These are phyloP conservation scores for Synergus laeviventris DNA, from an alignment of 2,888 invertebrate genomes.

Conservation along the genomic window DNA sequence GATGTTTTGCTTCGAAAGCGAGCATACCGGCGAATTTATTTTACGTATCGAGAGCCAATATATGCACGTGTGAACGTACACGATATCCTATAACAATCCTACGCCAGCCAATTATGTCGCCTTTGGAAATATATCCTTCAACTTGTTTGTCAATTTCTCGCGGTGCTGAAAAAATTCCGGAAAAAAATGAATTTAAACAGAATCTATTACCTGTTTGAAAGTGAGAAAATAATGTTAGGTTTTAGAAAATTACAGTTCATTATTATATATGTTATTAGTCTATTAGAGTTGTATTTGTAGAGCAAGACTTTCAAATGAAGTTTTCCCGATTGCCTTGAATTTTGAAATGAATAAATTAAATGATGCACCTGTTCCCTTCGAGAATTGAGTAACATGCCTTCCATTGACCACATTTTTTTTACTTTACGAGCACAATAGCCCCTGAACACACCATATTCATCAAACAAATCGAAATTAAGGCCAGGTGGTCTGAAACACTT, in stretches of 20 bases:
- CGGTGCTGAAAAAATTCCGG: neutral
- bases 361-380: constrained; percentile 11
- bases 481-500: constrained; percentile 19
- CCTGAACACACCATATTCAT: neutral
- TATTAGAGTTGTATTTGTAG: neutral
- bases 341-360: neutral
- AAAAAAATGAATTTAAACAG: neutral
- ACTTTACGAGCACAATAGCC: neutral
- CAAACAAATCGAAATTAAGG: constrained; percentile 22
- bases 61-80: constrained; percentile 1
- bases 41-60: constrained; percentile 7
- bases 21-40: neutral
- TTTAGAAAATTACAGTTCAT: neutral
- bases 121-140: neutral
- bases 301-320: neutral
- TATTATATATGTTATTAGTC: neutral
- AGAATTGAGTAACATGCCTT: constrained; percentile 8
- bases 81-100: neutral
- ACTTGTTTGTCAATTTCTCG: constrained; percentile 1
- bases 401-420: neutral
- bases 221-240: neutral
- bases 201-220: neutral
- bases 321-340: neutral
- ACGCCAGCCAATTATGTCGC: neutral
- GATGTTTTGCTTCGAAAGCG: constrained; percentile 6